A percentile compares a stretch with the other conserved stretches of the same genome.
These are phyloP conservation scores for Diadema setosum DNA, from an alignment of 35 echinoderm and acorn worm genomes.

Conservation along the genomic window DNA sequence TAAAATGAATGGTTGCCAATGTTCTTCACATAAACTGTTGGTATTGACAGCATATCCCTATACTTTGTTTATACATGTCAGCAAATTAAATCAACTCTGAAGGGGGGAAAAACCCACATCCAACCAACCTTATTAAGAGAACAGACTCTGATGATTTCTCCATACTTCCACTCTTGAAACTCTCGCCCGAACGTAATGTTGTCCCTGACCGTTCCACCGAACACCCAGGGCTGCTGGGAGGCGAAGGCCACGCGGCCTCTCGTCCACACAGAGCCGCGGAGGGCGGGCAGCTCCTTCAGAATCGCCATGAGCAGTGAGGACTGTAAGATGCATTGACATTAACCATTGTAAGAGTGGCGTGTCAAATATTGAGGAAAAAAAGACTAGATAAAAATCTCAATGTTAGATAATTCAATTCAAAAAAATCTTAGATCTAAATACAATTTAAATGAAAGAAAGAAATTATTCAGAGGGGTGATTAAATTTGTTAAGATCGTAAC, in stretches of 20 bases:
- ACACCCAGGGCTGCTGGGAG: constrained; percentile 84
- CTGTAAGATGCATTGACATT: background rate
- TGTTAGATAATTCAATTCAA: no score
- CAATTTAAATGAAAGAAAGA: no score
- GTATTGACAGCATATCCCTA: background rate
- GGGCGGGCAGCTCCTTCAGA: constrained; percentile 69
- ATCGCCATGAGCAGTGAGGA: constrained; percentile 77
- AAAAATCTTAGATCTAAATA: no score
- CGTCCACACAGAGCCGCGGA: constrained; percentile 24
- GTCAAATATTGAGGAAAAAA: background rate
- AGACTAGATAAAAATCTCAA: background rate
- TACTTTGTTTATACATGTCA: no score
- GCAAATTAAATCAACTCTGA: background rate
- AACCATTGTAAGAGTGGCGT: background rate
- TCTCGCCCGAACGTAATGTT: constrained; percentile 82
- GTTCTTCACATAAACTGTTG: no score
- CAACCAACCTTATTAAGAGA: constrained; percentile 82
- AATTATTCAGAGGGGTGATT: no score
- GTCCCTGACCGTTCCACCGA: constrained; percentile 72
- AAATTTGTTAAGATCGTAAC: no score
- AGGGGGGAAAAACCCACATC: background rate
- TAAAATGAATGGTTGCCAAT: no score
- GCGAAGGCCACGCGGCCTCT: constrained; percentile 52
- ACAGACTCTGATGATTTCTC: constrained; percentile 70
- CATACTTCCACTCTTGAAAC: constrained; percentile 44